These are phyloP conservation scores for Oscheius sp. DNA, from an alignment of 2,888 invertebrate species.

Conservation along the genomic window DNA sequence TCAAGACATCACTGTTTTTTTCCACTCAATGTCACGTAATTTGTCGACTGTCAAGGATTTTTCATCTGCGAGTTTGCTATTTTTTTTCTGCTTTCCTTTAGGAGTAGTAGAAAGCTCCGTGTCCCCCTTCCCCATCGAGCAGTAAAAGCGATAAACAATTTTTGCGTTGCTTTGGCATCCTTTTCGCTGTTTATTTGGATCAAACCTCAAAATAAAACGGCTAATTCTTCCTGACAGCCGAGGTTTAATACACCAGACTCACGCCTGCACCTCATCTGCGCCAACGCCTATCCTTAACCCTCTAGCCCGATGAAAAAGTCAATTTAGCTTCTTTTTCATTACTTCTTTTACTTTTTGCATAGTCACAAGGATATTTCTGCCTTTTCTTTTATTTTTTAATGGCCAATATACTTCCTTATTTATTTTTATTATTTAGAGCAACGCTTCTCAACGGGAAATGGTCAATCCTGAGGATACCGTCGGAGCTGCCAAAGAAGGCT, in stretches of 20 bases:
- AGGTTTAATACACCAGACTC: no score
- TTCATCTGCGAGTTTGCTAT: no score
- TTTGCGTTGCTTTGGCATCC: no score
- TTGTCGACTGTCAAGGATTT: not conserved
- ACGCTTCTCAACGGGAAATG: constrained; percentile 10
- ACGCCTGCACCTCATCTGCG: no score
- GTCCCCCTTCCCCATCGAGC: not conserved
- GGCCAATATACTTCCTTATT: not conserved
- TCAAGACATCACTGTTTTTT: no score
- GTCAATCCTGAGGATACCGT: constrained; percentile 5
- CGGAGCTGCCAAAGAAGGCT: not conserved
- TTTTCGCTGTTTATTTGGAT: no score
- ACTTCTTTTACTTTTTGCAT: not conserved
- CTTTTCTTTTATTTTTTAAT: no score
- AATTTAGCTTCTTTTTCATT: not conserved
- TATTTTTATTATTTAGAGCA: not conserved
- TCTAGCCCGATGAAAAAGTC: not conserved
- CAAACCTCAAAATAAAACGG: no score
- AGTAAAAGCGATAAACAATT: not conserved
- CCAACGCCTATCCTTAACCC: no score
- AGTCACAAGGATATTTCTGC: no score
- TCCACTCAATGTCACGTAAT: not conserved
- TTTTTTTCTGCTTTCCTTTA: not conserved
- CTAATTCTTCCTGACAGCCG: no score
- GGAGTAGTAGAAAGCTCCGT: no score